Base-by-base conservation (phyloP, 2,888 invertebrate species). In the Apodemia duryi region DNA sequence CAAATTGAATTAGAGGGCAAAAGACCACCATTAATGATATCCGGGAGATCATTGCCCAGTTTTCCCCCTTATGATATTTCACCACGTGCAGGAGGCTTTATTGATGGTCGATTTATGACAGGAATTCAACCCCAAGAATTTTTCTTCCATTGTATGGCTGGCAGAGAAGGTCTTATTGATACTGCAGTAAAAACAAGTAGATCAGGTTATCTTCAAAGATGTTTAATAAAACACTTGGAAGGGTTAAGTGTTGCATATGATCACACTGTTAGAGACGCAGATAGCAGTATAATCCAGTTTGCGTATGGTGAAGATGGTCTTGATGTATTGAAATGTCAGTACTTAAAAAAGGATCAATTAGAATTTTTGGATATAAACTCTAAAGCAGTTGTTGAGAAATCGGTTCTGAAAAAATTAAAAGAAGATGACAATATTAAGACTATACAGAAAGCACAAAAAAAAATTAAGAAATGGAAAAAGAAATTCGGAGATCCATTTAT, bases 121-220 rank as follows among this genome's bases (percentile, higher is more conserved):
- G 99, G 99, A n/a, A 98, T 99, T 74, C 95, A 97, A 77, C 98
- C 99, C 0, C 98, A 98, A 86, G 99, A 99, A 80, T 98, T 98
- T 83, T 99, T 98, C 91, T 99, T 99, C 89, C 99, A 99, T 93
- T 99, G 99, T 80, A 99, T 99, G 99, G 99, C 99, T 65, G 99
- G 99, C 65, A 94, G 99, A 85, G 99, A 99, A 94, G 97, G 99
- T 93, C 94, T 99, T 65, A 98, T 99, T 76, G 99, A 99, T 94
- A 99, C 99, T 4, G 99, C 99, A 71, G 99, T 99, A 0, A 99
- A 99, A 92, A 99, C 99, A 1, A 98, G 98, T 89, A 95, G 99
- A 69, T 98, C 98, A 74, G 99, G 99, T 74, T 99, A 99, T 84
- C 92, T 99, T 66, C 98, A 99, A 86, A 93, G 99, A 70, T 99